A percentile compares a stretch with the other conserved stretches of the same genome.
Conservation (phyloP, 2,888 invertebrate species). For the Agrypnus murinus region DNA sequence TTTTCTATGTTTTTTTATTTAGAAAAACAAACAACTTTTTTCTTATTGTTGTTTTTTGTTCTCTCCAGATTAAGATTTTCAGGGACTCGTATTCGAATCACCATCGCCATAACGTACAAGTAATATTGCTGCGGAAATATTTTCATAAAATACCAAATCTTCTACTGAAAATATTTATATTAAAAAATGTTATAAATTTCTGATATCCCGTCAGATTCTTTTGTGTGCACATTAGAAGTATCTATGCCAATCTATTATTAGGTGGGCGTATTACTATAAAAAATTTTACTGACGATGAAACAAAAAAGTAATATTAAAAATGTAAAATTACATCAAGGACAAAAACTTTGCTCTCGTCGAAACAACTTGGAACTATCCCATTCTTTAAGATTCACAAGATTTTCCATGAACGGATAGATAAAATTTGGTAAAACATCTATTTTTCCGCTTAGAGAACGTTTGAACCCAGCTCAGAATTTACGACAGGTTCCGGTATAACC, state of each 20-base stretch:
- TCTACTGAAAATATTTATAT: slow-evolving; percentile 19
- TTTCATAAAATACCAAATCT: slow-evolving; percentile 12
- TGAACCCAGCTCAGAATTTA: slow-evolving; percentile 27
- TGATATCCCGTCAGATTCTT: not conserved
- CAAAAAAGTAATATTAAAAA: too few relatives aligned
- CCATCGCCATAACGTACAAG: not conserved
- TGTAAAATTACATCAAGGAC: too few relatives aligned
- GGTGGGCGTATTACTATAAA: too few relatives aligned
- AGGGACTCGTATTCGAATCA: slow-evolving; percentile 16
- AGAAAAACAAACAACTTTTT: not conserved
- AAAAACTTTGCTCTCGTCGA: too few relatives aligned
- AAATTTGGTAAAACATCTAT: slow-evolving; percentile 24
- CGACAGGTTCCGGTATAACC: slow-evolving; percentile 21
- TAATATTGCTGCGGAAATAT: slow-evolving; percentile 21
- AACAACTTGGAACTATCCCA: too few relatives aligned
- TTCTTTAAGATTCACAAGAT: not conserved
- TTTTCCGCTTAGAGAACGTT: slow-evolving; percentile 11
- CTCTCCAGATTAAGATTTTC: slow-evolving; percentile 18
- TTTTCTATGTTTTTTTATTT: slow-evolving; percentile 27
- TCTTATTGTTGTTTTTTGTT: slow-evolving; percentile 19
- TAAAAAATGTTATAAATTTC: slow-evolving; percentile 22
- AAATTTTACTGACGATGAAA: too few relatives aligned
- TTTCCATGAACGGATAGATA: slow-evolving; percentile 8
- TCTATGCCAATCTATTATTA: too few relatives aligned
- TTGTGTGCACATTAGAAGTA: too few relatives aligned